Evolutionary conservation across 2,888 invertebrate genomes (phyloP).

Genomic region (Andrena trimmerana): DNA sequence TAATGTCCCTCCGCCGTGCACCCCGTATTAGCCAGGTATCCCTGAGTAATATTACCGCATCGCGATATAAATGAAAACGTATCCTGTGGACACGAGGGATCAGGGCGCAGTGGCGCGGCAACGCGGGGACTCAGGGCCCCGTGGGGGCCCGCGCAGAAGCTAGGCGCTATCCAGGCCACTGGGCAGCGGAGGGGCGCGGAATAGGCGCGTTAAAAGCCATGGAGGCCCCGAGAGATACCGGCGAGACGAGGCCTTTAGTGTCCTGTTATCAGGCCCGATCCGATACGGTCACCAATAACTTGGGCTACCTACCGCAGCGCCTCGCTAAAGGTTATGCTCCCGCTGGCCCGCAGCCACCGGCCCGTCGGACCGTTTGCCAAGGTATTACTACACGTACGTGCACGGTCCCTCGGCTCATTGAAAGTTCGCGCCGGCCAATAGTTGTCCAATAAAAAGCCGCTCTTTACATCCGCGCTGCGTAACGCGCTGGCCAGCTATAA

Average conservation of each 20-base stretch:
- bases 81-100: slow-evolving; percentile 27
- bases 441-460: slow-evolving; percentile 72
- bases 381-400: slow-evolving; percentile 72
- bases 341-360: slow-evolving; percentile 68
- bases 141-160: slow-evolving; percentile 21
- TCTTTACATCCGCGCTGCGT: slow-evolving; percentile 67
- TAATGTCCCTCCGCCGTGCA: slow-evolving; percentile 50
- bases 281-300: slow-evolving; percentile 79
- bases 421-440: slow-evolving; percentile 70
- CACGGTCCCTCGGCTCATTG: slow-evolving; percentile 68
- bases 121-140: slow-evolving; percentile 1
- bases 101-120: slow-evolving; percentile 37
- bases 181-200: slow-evolving; percentile 6
- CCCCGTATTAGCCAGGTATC: slow-evolving; percentile 50
- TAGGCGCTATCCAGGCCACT: slow-evolving; percentile 47
- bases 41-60: slow-evolving; percentile 61
- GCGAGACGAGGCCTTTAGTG: slow-evolving; percentile 76
- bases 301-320: slow-evolving; percentile 80
- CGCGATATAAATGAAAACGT: slow-evolving; percentile 69
- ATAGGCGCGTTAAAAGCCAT: slow-evolving; percentile 60
- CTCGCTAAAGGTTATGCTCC: slow-evolving; percentile 67
- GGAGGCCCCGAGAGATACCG: slow-evolving; percentile 67
- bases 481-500: slow-evolving; percentile 51
- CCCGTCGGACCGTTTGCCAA: slow-evolving; percentile 69
- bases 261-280: slow-evolving; percentile 79